Evolutionary conservation across 1,140 invertebrate genomes (phyloP), one percentile per base, ranked within the genome.

Genomic region (Micrasema minimum): DNA sequence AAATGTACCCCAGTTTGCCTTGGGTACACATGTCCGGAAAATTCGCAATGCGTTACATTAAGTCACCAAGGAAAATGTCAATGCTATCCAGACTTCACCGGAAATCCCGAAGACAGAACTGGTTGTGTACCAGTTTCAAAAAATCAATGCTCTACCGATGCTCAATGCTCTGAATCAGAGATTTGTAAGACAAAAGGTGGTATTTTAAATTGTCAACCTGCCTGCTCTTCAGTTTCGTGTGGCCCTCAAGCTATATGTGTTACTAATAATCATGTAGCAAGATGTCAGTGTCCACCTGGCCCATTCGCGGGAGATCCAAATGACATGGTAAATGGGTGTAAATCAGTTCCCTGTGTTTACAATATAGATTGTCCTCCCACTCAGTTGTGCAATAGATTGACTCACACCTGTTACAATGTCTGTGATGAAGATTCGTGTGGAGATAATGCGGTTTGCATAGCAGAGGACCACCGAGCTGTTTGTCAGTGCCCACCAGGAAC

Each of bases 401-500:
- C 90, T 1, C 92, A 94, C 77, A 92, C 88, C n/a, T 96, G 93
- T 75, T 88, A 88, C 69, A 89, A 93, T 79, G 93, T 90, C 12
- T 96, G 94, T 78, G 88, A 89, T 69, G 89, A 91, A 78, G 89
- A 93, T 75, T 89, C 91, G 6, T 97, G 95, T 77, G 95, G 94
- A 1, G 88, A 88, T 23, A 95, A 95, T 82, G 92, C 95, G 9
- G 91, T 96, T 45, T 97, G 95, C 79, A 88, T 96, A 71, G 90
- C 92, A 10, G 92, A 95, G 79, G 90, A 93, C 77, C 93, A 95
- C 78, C 89, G 88, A 76, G 88, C 90, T 1, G 88, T 88, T 2
- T 97, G 95, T 77, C 90, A 92, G 77, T 97, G 95, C 79, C 93
- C 92, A 20, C 89, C 91, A 14, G 94, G 94, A 1, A 93, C 89